Conservation (phyloP, 2,113 vertebrate species). For the Ardeotis arabs region DNA sequence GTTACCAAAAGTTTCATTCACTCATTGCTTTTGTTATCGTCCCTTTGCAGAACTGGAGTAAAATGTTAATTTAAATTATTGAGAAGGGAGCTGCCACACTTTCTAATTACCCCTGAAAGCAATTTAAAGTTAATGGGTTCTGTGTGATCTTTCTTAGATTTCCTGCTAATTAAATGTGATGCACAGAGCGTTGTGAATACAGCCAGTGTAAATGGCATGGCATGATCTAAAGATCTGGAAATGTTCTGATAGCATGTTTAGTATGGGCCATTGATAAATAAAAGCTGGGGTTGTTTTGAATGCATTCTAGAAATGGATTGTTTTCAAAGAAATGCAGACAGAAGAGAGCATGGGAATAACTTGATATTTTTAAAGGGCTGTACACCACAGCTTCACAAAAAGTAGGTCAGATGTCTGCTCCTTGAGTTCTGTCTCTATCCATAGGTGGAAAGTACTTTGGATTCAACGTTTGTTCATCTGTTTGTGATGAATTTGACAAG, state of each 20-base stretch:
- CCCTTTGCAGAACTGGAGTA: not conserved
- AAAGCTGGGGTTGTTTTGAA: not conserved
- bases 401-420: not conserved
- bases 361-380: not conserved
- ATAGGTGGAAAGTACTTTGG: not conserved
- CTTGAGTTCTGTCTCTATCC: not conserved
- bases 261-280: not conserved
- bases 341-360: not conserved
- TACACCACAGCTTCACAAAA: not conserved
- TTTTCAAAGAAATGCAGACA: not conserved
- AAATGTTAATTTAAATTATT: conserved; percentile 27
- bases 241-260: not conserved
- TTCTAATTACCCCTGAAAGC: conserved; percentile 43
- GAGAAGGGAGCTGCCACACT: not conserved
- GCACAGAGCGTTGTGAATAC: not conserved
- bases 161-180: conserved; percentile 28
- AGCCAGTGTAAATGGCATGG: not conserved
- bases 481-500: conserved; percentile 4
- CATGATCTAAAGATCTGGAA: not conserved
- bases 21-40: not conserved
- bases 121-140: conserved; percentile 16
- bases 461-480: not conserved
- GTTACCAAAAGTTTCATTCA: not conserved
- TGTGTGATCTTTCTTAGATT: not conserved
- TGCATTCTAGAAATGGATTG: not conserved